Evolutionary conservation across 2,113 vertebrate genomes (phyloP), one percentile per base, ranked within the genome.

Genomic region (Eupsittula cactorum): DNA sequence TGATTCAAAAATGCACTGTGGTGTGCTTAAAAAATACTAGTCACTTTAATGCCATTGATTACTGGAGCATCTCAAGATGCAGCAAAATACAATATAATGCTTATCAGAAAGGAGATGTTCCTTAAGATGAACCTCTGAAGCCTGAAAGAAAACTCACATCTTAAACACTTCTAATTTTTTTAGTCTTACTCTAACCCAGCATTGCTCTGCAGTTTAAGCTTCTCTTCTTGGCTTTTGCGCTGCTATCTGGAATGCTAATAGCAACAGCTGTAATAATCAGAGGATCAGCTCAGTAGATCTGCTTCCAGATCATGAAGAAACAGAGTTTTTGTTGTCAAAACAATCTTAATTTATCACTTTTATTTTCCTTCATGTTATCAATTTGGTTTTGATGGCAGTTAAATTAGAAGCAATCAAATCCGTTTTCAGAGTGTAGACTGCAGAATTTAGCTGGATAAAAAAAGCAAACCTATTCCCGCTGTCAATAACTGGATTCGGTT

Each of bases 1-100:
- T 59, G 33, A 59, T 35, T 59, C 33, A 33, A 18, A 33, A 19
- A 13, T 1, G 3, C 20, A 9, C 11, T n/a, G 14, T 16, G 33
- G 19, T 53, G 23, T 8, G 27, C 4, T 6, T 52, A 55, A 14
- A 18, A n/a, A 65, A 6, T n/a, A 21, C 39, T 49, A 15, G 3
- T 5, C 0, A 2, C 42, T 49, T 1, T 3, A 18, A 50, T 7
- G 37, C 24, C 77, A 18, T 49, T 8, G 21, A 25, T 37, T 5
- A 20, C 57, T 37, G 65, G 3, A 29, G 37, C 3, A 1, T 69
- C 53, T 57, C 55, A 46, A 41, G 35, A 27, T 39, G 59, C 67
- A 80, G 39, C 37, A 53, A 52, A 52, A 74, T 42, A 25, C 49
- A 35, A 20, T 42, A 13, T 10, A 14, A 53, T 44, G 33, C 10